Evolutionary conservation across 2,113 vertebrate species (phyloP).

Genomic region (Pholis gunnellus): DNA sequence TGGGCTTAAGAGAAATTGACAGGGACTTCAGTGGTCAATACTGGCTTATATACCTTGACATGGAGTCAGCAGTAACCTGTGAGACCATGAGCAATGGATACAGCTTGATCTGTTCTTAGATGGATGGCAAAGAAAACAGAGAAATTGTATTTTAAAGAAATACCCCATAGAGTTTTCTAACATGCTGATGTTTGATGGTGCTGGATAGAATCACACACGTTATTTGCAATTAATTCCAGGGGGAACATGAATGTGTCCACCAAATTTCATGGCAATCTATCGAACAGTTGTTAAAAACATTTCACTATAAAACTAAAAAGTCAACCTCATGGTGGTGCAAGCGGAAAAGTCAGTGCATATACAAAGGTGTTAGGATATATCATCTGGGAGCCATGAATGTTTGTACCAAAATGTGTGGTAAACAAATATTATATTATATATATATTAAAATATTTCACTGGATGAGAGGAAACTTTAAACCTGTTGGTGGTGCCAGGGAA

Average conservation of each 20-base stretch:
- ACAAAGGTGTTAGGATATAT: neutral
- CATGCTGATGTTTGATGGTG: neutral
- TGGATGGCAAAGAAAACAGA: neutral
- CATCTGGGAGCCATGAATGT: neutral
- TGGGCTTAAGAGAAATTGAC: constrained; percentile 60
- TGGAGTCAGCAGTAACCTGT: constrained; percentile 56
- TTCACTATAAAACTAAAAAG: neutral
- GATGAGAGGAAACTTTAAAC: neutral
- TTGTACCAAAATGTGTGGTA: neutral
- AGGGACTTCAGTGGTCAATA: constrained; percentile 58
- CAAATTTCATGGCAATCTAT: neutral
- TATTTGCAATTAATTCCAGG: neutral
- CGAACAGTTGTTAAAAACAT: neutral
- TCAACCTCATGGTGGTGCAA: too few species aligned
- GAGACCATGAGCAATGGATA: constrained; percentile 19
- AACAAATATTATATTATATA: too few species aligned
- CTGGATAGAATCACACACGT: neutral
- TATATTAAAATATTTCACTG: neutral
- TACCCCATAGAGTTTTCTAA: neutral
- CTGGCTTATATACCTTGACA: constrained; percentile 50
- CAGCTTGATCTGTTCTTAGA: constrained; percentile 30
- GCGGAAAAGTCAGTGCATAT: neutral
- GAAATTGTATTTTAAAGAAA: neutral
- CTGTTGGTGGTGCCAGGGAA: neutral
- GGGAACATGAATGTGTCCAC: neutral